Base-by-base conservation (phyloP, 2,888 invertebrate species). In the Agriotes lineatus region DNA sequence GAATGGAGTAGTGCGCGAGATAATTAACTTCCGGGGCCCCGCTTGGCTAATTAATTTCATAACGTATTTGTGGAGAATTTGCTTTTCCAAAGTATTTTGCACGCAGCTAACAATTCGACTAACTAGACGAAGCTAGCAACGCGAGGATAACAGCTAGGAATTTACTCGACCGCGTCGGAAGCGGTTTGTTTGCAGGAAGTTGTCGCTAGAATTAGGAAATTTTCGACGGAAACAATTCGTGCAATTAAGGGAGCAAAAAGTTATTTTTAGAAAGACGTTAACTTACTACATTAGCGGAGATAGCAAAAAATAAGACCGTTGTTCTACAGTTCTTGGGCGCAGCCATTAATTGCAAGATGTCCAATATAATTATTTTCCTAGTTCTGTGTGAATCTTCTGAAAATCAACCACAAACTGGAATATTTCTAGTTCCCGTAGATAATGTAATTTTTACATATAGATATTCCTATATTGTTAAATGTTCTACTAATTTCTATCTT, bases 1-100 rank as follows among this genome's bases (percentile, higher is more conserved):
- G 20, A 48, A 48, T 48, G 22, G 48, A 48, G 22, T 48, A 48
- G 48, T 48, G 48, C 48, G 48, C 48, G 48, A 20, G 22, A 48
- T 48, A 48, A 48, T 48, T 48, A 48, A 48, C 48, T 48, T 48
- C 48, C 48, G 20, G 19, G 18, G 12, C 22, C 18, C 12, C 10
- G 48, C 25, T 18, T 25, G 19, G 48, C 25, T 48, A 48, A 48
- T 48, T 48, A 48, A 48, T 25, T 37, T 56, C 33, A 33, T 37
- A 56, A 37, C 35, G 56, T 56, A 48, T 48, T 48, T 48, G 14
- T 12, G 16, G 42, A 5, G 42, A 16, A 42, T 42, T 42, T 42
- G 18, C 42, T 42, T 42, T 42, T 42, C 42, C 16, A 14, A 42
- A 42, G 42, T 42, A 42, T 42, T 42, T 42, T 42, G 42, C 9